Evolutionary conservation across 2,888 invertebrate species (phyloP), one percentile per base, ranked within the genome.

Genomic region (Mactromeris polynyma): DNA sequence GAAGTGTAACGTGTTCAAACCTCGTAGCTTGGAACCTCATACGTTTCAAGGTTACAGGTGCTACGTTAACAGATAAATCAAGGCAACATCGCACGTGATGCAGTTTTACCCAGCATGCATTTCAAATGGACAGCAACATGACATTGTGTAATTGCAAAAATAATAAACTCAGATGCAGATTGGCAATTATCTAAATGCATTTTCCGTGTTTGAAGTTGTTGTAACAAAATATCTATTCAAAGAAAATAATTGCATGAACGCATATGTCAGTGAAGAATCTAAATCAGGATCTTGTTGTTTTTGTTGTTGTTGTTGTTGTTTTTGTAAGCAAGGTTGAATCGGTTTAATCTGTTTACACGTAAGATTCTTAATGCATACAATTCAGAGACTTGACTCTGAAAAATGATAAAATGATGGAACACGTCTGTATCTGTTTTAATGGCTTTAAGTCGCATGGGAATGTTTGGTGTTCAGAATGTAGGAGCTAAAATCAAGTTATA

Each of bases 101-200:
- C 21, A 33, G 19, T 19, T 26, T 73, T 73, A 36, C 73, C 73
- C 73, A 19, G 11, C 73, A 73, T 36, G 33, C 33, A 73, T 33
- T 33, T 33, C 73, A 17, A 14, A 58, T 26, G 58, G 26, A 58
- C 58, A 58, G 58, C 9, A 21, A 11, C 33, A 33, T 73, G 33
- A 11, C 33, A 36, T 33, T 33, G 17, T 33, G 36, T 73, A 73
- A 73, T 73, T 73, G 36, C 73, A 73, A 33, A 73, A 33, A 19
- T 19, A 26, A 36, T 36, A 73, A 36, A 33, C 33, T 19, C 31
- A 73, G 73, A 73, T 73, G 31, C 26, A 73, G 33, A 73, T 73
- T 31, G n/a, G 31, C 73, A 73, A 73, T 73, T 73, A 73, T 73
- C 73, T 33, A 33, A 73, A 73, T 73, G 73, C 73, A 33, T 73